Evolutionary conservation across 2,888 invertebrate genomes (phyloP), one percentile per base, ranked within the genome.

Genomic region (Dromius quadrimaculatus): DNA sequence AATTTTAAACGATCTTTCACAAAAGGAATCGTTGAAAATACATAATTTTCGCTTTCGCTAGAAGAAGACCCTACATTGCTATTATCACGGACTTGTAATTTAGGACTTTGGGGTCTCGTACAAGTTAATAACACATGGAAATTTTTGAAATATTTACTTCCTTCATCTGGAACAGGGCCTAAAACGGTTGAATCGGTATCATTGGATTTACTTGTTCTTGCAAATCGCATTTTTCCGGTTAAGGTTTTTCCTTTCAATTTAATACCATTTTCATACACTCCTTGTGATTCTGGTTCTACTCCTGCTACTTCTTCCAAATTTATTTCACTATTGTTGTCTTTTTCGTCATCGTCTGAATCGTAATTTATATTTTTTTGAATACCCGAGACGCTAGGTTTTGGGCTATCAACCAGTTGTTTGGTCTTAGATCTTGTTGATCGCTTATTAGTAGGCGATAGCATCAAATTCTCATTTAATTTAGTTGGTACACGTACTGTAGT

Each of bases 51-150:
- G 3, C 84, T 84, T 45, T 87, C 87, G 0, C 87, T 87, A 8
- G 84, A 86, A 0, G 80, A 77, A 59, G 84, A n/a, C 81, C 80
- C 0, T 81, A 50, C 22, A 59, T 6, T 54, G 8, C 59, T 72
- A 5, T 68, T 68, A 9, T 59, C 59, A 2, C 23, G 1, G 6
- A 47, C 38, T 28, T 36, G 36, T 4, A 28, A 20, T 64, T 74
- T 47, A 70, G 74, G 54, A 6, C 54, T 72, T 73, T 11, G 77
- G 50, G 0, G 84, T 78, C 9, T 86, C 0, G 86, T 85, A 73
- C 87, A 88, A 0, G 88, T 88, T 0, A 89, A 76, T 34, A 89
- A 75, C 76, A 89, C 89, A 65, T 85, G 84, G 63, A 86, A 80
- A 0, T 86, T 87, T 0, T 83, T 82, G 75, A 89, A 89, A 81